Evolutionary conservation across 2,888 invertebrate genomes (phyloP).

Genomic region (Pristionchus entomophagus): DNA sequence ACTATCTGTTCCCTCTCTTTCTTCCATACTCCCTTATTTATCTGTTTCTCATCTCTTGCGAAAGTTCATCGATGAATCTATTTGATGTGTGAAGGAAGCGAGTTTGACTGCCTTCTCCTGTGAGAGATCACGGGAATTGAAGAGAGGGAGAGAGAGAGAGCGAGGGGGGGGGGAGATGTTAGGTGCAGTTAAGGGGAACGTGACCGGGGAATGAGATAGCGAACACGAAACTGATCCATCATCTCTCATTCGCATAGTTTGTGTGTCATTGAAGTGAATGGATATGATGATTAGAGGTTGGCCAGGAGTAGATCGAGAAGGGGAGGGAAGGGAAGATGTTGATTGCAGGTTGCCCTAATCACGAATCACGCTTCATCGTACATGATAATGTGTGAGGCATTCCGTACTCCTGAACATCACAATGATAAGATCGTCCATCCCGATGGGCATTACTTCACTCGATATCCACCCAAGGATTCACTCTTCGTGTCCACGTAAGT

Average conservation of each 20-base stretch:
- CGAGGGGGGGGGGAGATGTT: too few species aligned
- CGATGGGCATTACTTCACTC: constrained; percentile 52
- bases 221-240: not conserved
- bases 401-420: constrained; percentile 71
- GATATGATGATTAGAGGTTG: not conserved
- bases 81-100: not conserved
- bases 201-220: not conserved
- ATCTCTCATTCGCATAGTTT: not conserved
- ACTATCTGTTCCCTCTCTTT: not conserved
- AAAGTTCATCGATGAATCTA: constrained; percentile 20
- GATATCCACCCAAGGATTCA: constrained; percentile 45
- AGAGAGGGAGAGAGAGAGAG: not conserved
- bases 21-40: not conserved
- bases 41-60: not conserved
- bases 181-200: constrained; percentile 6
- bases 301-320: not conserved
- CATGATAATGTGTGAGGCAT: constrained; percentile 76
- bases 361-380: constrained; percentile 74
- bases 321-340: not conserved
- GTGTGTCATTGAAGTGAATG: not conserved
- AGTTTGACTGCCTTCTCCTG: not conserved
- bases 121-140: not conserved
- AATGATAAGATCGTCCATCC: constrained; percentile 55
- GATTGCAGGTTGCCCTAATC: constrained; percentile 69
- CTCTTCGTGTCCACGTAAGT: constrained; percentile 51